Evolutionary conservation across 2,113 vertebrate genomes (phyloP).

Genomic region (Lagopus leucura): DNA sequence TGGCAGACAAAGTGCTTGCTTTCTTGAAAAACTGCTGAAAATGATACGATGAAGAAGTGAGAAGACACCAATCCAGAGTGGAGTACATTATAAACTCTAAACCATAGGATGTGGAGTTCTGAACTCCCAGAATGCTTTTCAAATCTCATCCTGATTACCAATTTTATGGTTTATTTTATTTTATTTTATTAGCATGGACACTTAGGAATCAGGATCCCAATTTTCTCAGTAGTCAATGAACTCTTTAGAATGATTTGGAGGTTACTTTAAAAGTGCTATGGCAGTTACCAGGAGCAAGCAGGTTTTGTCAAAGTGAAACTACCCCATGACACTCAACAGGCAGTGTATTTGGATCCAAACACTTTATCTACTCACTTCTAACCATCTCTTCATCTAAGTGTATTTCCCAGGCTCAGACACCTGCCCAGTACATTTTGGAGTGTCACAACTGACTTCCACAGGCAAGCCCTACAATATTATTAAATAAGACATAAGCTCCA

Average conservation of each 20-base stretch:
- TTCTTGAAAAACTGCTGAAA: not conserved
- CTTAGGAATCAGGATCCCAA: not conserved
- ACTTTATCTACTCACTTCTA: not conserved
- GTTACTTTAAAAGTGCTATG: fast-evolving
- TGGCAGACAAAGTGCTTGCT: not conserved
- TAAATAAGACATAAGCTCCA: not conserved
- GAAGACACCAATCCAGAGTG: not conserved
- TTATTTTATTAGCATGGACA: too few relatives aligned
- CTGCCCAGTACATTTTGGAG: not conserved
- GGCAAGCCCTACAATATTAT: not conserved
- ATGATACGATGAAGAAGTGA: not conserved
- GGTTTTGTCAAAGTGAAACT: not conserved
- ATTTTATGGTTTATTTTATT: not conserved
- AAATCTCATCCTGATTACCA: not conserved
- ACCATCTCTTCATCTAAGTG: not conserved
- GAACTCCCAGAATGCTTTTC: not conserved
- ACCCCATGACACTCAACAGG: fast-evolving
- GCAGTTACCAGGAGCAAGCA: not conserved
- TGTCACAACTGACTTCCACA: not conserved
- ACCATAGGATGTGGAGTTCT: not conserved
- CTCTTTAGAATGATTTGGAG: not conserved
- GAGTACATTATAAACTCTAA: not conserved
- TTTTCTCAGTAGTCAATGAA: not conserved
- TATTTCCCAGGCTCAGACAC: not conserved
- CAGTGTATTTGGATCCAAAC: not conserved